Percentiles rank a stretch among this genome's conserved stretches.
These are phyloP conservation scores for Amiota communis DNA, from an alignment of 2,888 invertebrate genomes.

Conservation along the genomic window DNA sequence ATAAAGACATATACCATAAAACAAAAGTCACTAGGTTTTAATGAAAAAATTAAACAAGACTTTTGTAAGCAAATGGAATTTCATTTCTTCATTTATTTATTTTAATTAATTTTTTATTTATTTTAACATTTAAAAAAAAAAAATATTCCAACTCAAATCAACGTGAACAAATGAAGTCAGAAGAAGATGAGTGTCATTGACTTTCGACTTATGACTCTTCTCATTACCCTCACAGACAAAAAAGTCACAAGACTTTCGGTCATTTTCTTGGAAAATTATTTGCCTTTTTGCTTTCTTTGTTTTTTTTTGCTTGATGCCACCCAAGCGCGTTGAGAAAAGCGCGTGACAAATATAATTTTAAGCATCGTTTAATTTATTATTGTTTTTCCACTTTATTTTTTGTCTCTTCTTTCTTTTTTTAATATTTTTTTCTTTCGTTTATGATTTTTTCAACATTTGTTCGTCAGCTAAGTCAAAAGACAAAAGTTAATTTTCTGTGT, in stretches of 20 bases:
- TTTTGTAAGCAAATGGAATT: not conserved
- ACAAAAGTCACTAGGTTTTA: slow-evolving; percentile 10
- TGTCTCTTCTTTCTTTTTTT: not conserved
- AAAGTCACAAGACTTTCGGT: not conserved
- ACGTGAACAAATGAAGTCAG: not conserved
- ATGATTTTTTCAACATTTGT: not conserved
- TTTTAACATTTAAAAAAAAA: no score
- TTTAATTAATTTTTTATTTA: no score
- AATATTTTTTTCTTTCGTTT: slow-evolving; percentile 42
- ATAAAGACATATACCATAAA: not conserved
- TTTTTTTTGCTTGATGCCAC: not conserved
- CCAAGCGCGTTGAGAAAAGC: slow-evolving; percentile 14
- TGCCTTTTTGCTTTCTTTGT: not conserved
- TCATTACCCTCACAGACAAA: not conserved
- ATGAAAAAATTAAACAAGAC: slow-evolving; percentile 13
- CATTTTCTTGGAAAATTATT: not conserved
- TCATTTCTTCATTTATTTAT: no score
- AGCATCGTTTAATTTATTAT: slow-evolving; percentile 63
- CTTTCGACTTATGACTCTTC: not conserved
- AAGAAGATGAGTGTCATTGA: not conserved
- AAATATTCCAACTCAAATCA: not conserved
- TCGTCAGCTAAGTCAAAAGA: not conserved
- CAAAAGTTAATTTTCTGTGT: not conserved
- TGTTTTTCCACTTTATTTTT: no score
- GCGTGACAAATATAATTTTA: slow-evolving; percentile 66